A percentile compares a stretch with the other conserved stretches of the same genome.
These are phyloP conservation scores for Dendrolimus punctatus DNA, from an alignment of 1,140 invertebrate genomes.

Conservation along the genomic window DNA sequence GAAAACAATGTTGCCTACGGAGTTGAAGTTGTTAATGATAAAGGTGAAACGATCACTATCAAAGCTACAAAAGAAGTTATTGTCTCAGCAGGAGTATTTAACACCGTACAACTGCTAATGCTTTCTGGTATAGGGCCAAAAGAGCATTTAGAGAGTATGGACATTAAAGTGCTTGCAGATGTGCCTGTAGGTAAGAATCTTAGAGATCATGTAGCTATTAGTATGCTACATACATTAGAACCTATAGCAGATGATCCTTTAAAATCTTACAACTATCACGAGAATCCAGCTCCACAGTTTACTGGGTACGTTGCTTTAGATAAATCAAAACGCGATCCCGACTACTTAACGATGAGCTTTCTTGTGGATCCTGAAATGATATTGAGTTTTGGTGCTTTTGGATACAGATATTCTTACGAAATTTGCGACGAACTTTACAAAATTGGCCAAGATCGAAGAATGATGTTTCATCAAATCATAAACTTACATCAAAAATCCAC, in stretches of 20 bases:
- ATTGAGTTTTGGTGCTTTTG: slow-evolving; percentile 1
- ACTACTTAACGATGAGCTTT: not conserved
- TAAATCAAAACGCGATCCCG: not conserved
- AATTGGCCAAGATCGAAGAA: not conserved
- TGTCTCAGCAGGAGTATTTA: slow-evolving; percentile 65
- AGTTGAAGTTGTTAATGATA: slow-evolving; percentile 13
- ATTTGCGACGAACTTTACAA: slow-evolving; percentile 3
- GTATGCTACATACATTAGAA: not conserved
- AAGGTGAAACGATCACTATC: slow-evolving; percentile 11
- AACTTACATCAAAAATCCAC: slow-evolving; percentile 4
- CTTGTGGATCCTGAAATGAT: not conserved
- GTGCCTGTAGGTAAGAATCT: slow-evolving; percentile 76
- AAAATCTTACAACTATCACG: not conserved
- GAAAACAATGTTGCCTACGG: slow-evolving; percentile 11
- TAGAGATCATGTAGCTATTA: slow-evolving; percentile 59
- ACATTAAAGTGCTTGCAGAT: slow-evolving; percentile 50
- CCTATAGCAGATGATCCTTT: not conserved
- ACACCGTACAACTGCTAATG: slow-evolving; percentile 72
- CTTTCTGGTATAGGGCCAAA: slow-evolving; percentile 74
- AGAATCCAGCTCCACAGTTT: not conserved
- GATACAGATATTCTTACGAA: not conserved
- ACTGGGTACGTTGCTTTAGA: not conserved
- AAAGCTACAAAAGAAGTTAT: slow-evolving; percentile 74
- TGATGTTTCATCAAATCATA: not conserved
- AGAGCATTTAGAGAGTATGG: slow-evolving; percentile 50